Base-by-base conservation (phyloP, 2,113 vertebrate genomes). In the Salvelinus fontinalis region DNA sequence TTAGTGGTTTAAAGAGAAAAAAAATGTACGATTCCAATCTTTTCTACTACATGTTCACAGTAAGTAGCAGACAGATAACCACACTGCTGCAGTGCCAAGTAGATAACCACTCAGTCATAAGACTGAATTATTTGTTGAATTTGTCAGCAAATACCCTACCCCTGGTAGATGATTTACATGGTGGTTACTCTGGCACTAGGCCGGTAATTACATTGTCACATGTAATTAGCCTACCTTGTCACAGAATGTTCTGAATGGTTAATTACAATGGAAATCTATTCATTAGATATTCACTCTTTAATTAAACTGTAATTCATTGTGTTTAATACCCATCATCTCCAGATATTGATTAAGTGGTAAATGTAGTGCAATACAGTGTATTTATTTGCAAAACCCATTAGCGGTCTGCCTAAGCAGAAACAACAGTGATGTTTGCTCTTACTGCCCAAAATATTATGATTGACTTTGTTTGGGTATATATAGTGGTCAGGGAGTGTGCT, bases 381-480 rank as follows among this genome's bases (percentile, higher is more conserved):
- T 51, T 49, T 13, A 49, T 49, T 51, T 51, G 48, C 48, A 14
- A 51, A 51, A 51, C 9, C 48, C 48, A 51, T 51, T 51, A 14
- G 48, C 48, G 14, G 12, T 14, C 11, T 14, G 13, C 48, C n/a
- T 44, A 31, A 27, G n/a, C 27, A 27, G 22, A 71, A 29, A 73
- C 12, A 22, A 54, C 13, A 48, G 3, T 31, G 16, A 27, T 67
- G 65, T 16, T 27, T 27, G 13, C 27, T 66, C 64, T 66, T 24
- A 66, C 16, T 20, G 16, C 59, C 59, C 72, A 74, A 74, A 64
- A 64, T 74, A 74, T 76, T 49, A 69, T 2, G 5, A 29, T 79
- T 90, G 87, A 81, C 80, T 81, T 89, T 90, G 88, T 91, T 78
- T 91, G 76, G 85, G 77, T 80, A 81, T 79, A 84, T 49, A 62